Base-by-base conservation (phyloP, 2,888 invertebrate species). In the Andrena praecox region DNA sequence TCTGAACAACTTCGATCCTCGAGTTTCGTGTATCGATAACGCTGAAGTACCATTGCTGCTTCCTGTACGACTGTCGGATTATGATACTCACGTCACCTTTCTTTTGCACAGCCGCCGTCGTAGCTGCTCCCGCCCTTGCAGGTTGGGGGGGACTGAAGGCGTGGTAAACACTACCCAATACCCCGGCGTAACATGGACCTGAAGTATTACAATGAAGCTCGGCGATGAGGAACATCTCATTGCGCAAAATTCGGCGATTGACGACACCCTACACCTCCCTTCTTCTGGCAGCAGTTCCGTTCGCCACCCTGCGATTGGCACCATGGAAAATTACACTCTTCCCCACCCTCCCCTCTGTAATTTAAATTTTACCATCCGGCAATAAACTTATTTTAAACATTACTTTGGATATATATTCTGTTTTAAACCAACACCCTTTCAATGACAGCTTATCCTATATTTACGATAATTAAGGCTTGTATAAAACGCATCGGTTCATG, bases 341-440 rank as follows among this genome's bases (percentile, higher is more conserved):
- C 20, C 42, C 60, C 59, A 27, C 35, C 54, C 35, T 35, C 35
- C 64, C 54, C n/a, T n/a, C 7, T 75, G 24, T 42, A 27, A 63
- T 56, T 56, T 48, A 75, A 80, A 82, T 70, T 82, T 10, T 8
- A 20, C 10, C 35, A 82, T 82, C 66, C 20, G 80, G 73, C 60
- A 80, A 73, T 80, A 81, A 81, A 80, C 73, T 69, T 82, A 70
- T 70, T 74, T 62, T 80, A 82, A 80, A 82, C 35, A 54, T 48
- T 33, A 63, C 42, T 64, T 33, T 24, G 6, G 5, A 6, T 16
- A 3, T 68, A 8, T 33, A 4, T n/a, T 20, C 29, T 12, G 20
- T 2, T 33, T 33, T 31, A 56, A n/a, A 60, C 16, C 16, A 50
- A 6, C 16, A 8, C 2, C 10, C 27, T 48, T 7, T 20, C 10